Conservation (phyloP, 2,888 invertebrate genomes). For the Drosophila picticornis region DNA sequence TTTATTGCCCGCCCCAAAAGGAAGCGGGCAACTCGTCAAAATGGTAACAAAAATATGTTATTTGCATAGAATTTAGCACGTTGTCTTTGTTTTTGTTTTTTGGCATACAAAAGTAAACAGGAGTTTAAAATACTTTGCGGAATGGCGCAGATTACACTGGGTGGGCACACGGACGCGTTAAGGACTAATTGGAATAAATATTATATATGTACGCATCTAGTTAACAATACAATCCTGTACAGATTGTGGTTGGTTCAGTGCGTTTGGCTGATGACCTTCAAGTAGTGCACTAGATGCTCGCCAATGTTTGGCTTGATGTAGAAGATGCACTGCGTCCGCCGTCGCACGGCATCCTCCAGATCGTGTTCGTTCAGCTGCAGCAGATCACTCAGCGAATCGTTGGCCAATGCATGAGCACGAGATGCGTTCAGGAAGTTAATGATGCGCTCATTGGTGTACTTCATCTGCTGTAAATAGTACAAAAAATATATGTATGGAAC, state of each 20-base stretch:
- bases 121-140: constrained; percentile 32
- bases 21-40: constrained; percentile 41
- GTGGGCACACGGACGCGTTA: constrained; percentile 15
- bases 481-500: neutral
- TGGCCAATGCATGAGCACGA: constrained; percentile 49
- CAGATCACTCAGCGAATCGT: constrained; percentile 77
- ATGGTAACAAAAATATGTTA: constrained; percentile 28
- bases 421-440: constrained; percentile 82
- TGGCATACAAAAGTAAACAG: constrained; percentile 34
- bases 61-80: constrained; percentile 16
- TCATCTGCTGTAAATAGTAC: constrained; percentile 60
- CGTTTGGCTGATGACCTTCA: constrained; percentile 77
- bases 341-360: constrained; percentile 40
- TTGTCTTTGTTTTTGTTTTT: constrained; percentile 24
- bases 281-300: constrained; percentile 82
- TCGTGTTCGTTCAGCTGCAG: constrained; percentile 62
- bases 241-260: constrained; percentile 28
- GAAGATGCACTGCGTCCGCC: constrained; percentile 75
- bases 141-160: constrained; percentile 13
- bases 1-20: constrained; percentile 49
- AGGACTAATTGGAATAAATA: constrained; percentile 13
- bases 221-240: constrained; percentile 35
- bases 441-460: constrained; percentile 83
- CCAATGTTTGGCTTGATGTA: constrained; percentile 83
- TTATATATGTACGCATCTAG: constrained; percentile 20